A percentile compares a stretch with the other conserved stretches of the same genome.
phyloP scores from a whole-genome alignment of 2,797 vertebrate genomes.

The Lepidocolaptes lacrymiger region DNA sequence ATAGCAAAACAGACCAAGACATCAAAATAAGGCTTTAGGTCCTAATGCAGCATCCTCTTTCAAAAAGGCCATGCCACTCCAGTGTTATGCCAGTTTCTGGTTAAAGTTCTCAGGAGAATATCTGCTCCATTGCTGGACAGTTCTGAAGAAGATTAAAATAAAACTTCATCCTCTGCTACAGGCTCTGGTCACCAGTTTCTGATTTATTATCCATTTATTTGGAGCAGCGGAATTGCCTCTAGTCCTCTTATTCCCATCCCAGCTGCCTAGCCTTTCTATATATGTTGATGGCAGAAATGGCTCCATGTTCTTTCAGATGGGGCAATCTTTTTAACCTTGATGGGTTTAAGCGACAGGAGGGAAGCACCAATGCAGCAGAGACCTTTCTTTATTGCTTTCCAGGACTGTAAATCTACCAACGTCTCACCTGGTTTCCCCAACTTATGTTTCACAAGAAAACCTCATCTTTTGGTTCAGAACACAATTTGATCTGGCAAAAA shows the following conservation, averaged over 20 bases:
- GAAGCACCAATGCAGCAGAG: background rate
- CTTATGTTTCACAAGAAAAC: background rate
- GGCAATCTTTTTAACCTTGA: conserved; percentile 49
- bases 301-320: conserved; percentile 28
- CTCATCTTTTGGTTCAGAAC: background rate
- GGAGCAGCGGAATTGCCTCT: conserved; percentile 38
- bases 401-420: conserved; percentile 27
- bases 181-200: conserved; percentile 28
- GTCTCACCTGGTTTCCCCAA: conserved; percentile 12
- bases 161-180: conserved; percentile 1
- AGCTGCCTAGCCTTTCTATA: background rate
- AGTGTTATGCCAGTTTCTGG: background rate
- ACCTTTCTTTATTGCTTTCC: conserved; percentile 22
- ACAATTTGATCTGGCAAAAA: background rate
- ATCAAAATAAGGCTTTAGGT: background rate
- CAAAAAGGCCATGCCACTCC: background rate
- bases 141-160: conserved; percentile 45
- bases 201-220: conserved; percentile 59
- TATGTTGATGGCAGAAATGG: conserved; percentile 7
- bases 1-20: background rate
- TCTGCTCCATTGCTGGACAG: background rate
- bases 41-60: background rate
- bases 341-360: conserved; percentile 43
- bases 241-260: conserved; percentile 31
- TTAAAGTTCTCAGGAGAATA: background rate